These are phyloP conservation scores for Elymnias hypermnestra DNA, from an alignment of 1,140 invertebrate species.

Conservation along the genomic window DNA sequence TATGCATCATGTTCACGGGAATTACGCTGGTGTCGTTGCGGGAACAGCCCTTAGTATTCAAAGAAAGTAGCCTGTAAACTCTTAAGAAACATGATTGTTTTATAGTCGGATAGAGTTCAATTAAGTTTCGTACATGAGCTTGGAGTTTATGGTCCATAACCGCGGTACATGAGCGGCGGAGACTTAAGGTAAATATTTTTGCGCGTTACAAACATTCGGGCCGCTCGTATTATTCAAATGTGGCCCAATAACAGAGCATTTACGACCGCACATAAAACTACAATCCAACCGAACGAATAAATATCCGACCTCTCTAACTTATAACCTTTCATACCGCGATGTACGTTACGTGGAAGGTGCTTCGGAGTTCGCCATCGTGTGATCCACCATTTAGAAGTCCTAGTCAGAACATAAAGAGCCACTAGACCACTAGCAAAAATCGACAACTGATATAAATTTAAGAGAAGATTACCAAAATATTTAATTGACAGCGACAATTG, in stretches of 20 bases:
- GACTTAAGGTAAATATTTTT: slow-evolving; percentile 57
- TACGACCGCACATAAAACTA: slow-evolving; percentile 68
- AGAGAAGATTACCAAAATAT: no score
- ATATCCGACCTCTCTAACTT: slow-evolving; percentile 68
- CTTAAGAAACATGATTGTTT: no score
- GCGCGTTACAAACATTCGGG: slow-evolving; percentile 47
- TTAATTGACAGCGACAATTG: no score
- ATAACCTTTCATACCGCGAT: slow-evolving; percentile 43
- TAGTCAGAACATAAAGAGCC: no score
- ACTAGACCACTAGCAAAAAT: no score
- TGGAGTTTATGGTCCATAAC: slow-evolving; percentile 18
- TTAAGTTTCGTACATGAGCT: slow-evolving; percentile 3
- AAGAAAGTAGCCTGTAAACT: no score
- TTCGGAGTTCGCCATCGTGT: no score
- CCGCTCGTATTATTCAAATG: slow-evolving; percentile 70
- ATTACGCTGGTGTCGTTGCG: no score
- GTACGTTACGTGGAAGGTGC: slow-evolving; percentile 26
- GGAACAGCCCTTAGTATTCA: no score
- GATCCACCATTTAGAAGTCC: no score
- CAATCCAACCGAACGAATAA: slow-evolving; percentile 69
- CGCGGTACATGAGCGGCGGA: slow-evolving; percentile 21
- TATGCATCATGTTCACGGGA: no score
- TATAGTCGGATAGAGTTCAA: slow-evolving; percentile 6
- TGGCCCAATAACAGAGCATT: slow-evolving; percentile 65
- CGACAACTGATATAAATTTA: no score